These are phyloP conservation scores for Drosophila parvula DNA, from an alignment of 1,140 invertebrate genomes.

Conservation along the genomic window DNA sequence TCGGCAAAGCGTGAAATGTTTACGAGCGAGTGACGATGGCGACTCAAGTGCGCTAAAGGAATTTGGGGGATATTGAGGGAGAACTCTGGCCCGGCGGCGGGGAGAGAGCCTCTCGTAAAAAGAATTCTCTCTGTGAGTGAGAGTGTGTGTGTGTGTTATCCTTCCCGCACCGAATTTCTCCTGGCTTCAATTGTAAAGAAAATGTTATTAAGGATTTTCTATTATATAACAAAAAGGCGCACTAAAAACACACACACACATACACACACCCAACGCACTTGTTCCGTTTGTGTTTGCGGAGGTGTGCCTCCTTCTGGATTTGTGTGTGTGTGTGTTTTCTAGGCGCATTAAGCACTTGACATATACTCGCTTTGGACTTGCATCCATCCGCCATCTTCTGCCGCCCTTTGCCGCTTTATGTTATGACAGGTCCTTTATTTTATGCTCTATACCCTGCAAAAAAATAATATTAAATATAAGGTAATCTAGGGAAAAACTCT, in stretches of 20 bases:
- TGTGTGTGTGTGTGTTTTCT: slow-evolving; percentile 12
- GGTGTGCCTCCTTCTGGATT: slow-evolving; percentile 6
- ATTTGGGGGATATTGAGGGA: not conserved
- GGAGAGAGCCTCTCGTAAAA: slow-evolving; percentile 41
- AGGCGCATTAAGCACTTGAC: slow-evolving; percentile 75
- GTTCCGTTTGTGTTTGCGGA: not conserved
- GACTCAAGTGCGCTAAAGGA: slow-evolving; percentile 61
- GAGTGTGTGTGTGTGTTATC: slow-evolving; percentile 31
- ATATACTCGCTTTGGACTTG: slow-evolving; percentile 53
- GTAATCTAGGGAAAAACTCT: rapidly evolving
- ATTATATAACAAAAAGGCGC: slow-evolving; percentile 80
- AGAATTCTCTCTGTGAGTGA: slow-evolving; percentile 44
- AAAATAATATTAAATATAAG: not conserved
- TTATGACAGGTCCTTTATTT: not conserved
- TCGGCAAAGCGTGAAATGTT: slow-evolving; percentile 81
- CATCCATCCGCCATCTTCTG: slow-evolving; percentile 30
- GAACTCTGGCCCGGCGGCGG: not conserved
- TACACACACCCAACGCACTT: slow-evolving; percentile 8
- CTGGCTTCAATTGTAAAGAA: slow-evolving; percentile 74
- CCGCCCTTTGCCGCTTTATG: not conserved
- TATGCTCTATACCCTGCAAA: slow-evolving; percentile 1
- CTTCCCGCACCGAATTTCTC: slow-evolving; percentile 21
- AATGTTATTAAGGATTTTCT: slow-evolving; percentile 83
- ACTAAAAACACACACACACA: slow-evolving; percentile 59
- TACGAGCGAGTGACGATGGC: slow-evolving; percentile 79